phyloP scores from a whole-genome alignment of 2,797 vertebrate genomes.

The Manis pentadactyla region DNA sequence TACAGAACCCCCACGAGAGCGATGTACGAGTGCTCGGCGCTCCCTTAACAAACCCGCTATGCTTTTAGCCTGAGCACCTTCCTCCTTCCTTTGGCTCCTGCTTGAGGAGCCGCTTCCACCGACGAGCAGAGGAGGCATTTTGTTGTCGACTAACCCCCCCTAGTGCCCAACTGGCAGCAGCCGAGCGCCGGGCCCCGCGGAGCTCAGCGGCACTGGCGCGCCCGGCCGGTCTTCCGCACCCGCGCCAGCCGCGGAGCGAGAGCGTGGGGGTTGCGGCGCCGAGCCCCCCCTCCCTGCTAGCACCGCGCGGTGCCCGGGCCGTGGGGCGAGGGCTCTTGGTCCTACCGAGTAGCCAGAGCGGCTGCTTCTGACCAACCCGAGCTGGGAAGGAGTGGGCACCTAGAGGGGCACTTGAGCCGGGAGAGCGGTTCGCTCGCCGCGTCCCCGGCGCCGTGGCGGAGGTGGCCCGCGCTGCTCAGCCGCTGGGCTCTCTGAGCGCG shows the following conservation, averaged over 20 bases:
- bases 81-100: background rate
- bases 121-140: background rate
- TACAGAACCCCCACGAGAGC: background rate
- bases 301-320: background rate
- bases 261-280: background rate
- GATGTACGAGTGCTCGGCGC: background rate
- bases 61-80: background rate
- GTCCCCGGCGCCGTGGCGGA: background rate
- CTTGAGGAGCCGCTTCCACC: background rate
- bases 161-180: constrained; percentile 79
- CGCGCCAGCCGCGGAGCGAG: background rate
- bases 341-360: background rate
- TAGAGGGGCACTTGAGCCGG: background rate
- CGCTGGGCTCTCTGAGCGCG: background rate
- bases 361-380: background rate
- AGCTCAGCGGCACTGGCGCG: background rate
- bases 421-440: background rate
- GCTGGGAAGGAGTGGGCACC: background rate
- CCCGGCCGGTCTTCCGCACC: background rate
- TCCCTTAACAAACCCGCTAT: background rate
- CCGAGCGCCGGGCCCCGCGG: accelerated
- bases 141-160: constrained; percentile 85
- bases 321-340: background rate
- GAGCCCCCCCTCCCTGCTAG: too few relatives aligned
- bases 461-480: background rate